Evolutionary conservation across 2,888 invertebrate species (phyloP), one percentile per base, ranked within the genome.

Genomic region (Mimachlamys varia): DNA sequence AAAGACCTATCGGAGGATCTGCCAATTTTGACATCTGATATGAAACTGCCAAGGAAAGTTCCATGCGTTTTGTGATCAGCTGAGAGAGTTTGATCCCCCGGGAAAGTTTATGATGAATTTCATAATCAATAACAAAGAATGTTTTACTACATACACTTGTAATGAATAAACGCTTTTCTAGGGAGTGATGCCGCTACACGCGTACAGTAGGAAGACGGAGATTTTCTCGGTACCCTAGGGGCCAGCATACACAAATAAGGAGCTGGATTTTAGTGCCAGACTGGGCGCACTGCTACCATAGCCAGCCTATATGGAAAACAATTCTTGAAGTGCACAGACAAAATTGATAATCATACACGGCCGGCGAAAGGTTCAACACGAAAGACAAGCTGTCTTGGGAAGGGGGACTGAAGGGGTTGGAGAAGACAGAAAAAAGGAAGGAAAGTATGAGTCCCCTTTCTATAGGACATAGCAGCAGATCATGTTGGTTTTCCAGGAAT

Each of bases 41-140:
- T 12, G 33, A 76, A 76, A 76, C 76, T 33, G 76, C 33, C 76
- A 76, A n/a, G 76, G 76, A 33, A 76, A 76, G 33, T 76, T 76
- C 33, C 76, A 76, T 76, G 76, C 76, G 76, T 76, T 76, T 76
- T 27, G 76, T 76, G 76, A 76, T 76, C 76, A 76, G 76, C 76
- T 76, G 76, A 33, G 76, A 76, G 76, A 76, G 76, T 12, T 76
- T 76, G 33, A 76, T 76, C 76, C 33, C 76, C 1, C 2, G 76
- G 76, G 76, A 76, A 33, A 76, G 76, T 76, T 76, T 76, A 76
- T 76, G 76, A 76, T 76, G 76, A 76, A 76, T 76, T 76, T 76
- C 76, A 76, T 76, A 76, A 76, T 76, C 76, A 33, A 76, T 76
- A 76, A 76, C 76, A 76, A 76, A 27, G 76, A 76, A 76, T 76